Base-by-base conservation (phyloP, 2,113 vertebrate genomes). In the Phaethornis superciliosus region DNA sequence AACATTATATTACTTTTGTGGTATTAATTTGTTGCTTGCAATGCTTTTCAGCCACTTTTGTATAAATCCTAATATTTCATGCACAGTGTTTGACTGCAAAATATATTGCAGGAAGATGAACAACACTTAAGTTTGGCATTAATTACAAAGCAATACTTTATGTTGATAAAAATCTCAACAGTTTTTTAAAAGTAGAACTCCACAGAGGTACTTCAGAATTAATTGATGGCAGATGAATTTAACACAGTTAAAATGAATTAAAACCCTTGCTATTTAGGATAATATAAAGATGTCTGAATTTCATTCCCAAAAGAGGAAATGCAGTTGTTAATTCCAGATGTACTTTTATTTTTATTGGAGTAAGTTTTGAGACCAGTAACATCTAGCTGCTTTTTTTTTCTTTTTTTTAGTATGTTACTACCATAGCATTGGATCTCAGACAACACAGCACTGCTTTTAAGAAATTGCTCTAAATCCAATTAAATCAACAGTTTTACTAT, bases 251-350 rank as follows among this genome's bases (percentile, higher is more conserved):
- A 90, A 95, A 93, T 89, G 86, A 95, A 90, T 96, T 88, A 91
- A 96, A 20, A 68, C 60, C 33, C 71, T 90, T 91, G 85, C 63
- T 90, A 74, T 91, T 93, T 95, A 59, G 76, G 85, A 86, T 92
- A 88, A 86, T 90, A 81, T 79, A 88, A 71, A 84, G 58, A 87
- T 69, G 90, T 86, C 89, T 94, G 81, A 93, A 84, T 93, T 90
- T 84, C 63, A 84, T 93, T 96, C 94, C 92, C 94, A 24, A 60
- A 90, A 93, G 96, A 90, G 96, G 95, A 96, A 96, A 96, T 86
- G 47, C 23, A 94, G 94, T 90, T 96, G 90, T 93, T 88, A 92
- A 79, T 52, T 92, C 94, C 96, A 95, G 94, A 93, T 96, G 96
- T 77, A 88, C 56, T 95, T 94, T 86, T 96, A 64, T 96, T 96